Evolutionary conservation across 1,140 invertebrate genomes (phyloP), one percentile per base, ranked within the genome.

Genomic region (Radopholus similis): DNA sequence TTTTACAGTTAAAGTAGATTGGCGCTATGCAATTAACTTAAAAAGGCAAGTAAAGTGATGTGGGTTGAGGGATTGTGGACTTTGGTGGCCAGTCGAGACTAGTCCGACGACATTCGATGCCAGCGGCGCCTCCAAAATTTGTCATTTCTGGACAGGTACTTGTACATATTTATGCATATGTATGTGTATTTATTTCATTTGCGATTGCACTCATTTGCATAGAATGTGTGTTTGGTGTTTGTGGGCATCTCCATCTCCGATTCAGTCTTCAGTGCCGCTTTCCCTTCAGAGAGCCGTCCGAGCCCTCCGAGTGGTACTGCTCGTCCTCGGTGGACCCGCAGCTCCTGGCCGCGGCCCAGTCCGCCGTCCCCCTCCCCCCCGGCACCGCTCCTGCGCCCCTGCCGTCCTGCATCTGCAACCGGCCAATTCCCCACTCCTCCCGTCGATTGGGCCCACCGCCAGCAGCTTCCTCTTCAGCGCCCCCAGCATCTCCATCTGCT

Each of bases 401-500:
- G 35, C 32, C 47, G 59, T 49, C 49, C 15, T 34, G 40, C 11
- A 49, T 47, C 49, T 62, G 18, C 40, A 28, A 4, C 15, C 23
- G n/a, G 21, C 23, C 28, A 1, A 34, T 4, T 59, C 26, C n/a
- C 1, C 38, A 42, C n/a, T 1, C n/a, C n/a, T 42, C 38, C 38
- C n/a, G 11, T 42, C 38, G 38, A n/a, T n/a, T 42, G 38, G 11
- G 42, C 44, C 63, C 54, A 77, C 70, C 42, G 42, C 51, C 35
- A 75, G 26, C 30, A 77, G 72, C 38, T 69, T 72, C 42, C 74
- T 71, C 54, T 79, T 79, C 37, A 79, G 56, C 44, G 73, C 75
- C 34, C 63, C 64, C 42, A 79, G 75, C 4, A 79, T 78, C 23
- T 80, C 75, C 49, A 77, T 81, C 64, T 79, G 77, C 6, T 72